Evolutionary conservation across 2,797 vertebrate genomes (phyloP).

Genomic region (Tenualosa thibaudeaui): DNA sequence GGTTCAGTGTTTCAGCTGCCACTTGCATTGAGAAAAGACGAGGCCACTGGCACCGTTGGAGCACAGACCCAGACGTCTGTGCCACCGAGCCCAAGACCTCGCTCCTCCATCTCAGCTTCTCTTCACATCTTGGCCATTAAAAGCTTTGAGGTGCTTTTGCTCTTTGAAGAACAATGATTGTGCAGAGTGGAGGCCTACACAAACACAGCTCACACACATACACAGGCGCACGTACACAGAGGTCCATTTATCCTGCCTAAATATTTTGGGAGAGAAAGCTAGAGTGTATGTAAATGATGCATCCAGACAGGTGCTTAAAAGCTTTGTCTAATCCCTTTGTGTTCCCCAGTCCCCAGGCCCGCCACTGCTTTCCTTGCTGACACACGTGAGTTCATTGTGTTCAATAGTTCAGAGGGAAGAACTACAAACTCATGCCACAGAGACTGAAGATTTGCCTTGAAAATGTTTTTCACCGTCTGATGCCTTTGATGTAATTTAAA

Average conservation of each 20-base stretch:
- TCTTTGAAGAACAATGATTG: slow-evolving; percentile 29
- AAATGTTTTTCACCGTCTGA: background rate
- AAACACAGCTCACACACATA: slow-evolving; percentile 2
- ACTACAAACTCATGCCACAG: background rate
- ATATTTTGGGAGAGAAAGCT: slow-evolving; percentile 30
- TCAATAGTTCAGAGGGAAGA: background rate
- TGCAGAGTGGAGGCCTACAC: background rate
- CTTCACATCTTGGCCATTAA: slow-evolving; percentile 57
- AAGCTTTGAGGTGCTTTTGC: slow-evolving; percentile 50
- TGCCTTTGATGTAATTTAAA: background rate
- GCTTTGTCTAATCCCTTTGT: slow-evolving; percentile 37
- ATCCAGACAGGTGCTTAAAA: slow-evolving; percentile 43
- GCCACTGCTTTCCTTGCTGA: slow-evolving; percentile 12
- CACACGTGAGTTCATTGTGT: background rate
- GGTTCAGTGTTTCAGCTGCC: background rate
- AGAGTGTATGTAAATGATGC: slow-evolving; percentile 27
- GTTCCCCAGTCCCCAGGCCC: background rate
- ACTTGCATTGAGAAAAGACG: background rate
- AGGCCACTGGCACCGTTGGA: slow-evolving; percentile 4
- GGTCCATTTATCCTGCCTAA: slow-evolving; percentile 56
- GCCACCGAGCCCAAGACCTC: slow-evolving; percentile 12
- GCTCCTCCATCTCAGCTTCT: slow-evolving; percentile 51
- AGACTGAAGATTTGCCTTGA: background rate
- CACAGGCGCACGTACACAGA: background rate
- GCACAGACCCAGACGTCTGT: slow-evolving; percentile 44